These are phyloP conservation scores for Stigmatopora argus DNA, from an alignment of 2,113 vertebrate species.

Conservation along the genomic window DNA sequence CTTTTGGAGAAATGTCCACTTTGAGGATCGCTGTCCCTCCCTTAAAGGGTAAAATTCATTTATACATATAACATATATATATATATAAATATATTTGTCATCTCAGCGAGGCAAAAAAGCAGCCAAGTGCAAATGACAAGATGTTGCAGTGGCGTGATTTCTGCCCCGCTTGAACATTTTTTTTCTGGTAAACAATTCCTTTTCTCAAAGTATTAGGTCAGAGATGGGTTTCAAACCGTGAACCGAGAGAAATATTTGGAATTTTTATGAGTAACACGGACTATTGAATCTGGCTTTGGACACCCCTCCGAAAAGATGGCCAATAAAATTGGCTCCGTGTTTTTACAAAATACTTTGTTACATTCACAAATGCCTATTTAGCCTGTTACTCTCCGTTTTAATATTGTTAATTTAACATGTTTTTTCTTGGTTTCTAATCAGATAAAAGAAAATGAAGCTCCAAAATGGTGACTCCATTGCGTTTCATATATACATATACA, in stretches of 20 bases:
- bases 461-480: no score
- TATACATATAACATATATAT: conserved; percentile 14
- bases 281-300: conserved; percentile 25
- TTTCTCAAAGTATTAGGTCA: conserved; percentile 15
- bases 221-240: not conserved
- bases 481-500: no score
- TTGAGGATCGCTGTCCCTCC: no score
- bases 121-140: conserved; percentile 36
- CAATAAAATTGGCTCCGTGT: not conserved
- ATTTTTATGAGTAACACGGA: conserved; percentile 7
- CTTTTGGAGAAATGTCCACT: no score
- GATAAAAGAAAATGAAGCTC: no score
- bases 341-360: no score
- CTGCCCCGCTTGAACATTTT: conserved; percentile 24
- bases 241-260: not conserved
- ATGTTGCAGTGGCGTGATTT: conserved; percentile 20
- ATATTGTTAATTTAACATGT: no score
- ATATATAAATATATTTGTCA: conserved; percentile 36
- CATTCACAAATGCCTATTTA: no score
- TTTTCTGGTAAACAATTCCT: conserved; percentile 16
- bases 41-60: conserved; percentile 35
- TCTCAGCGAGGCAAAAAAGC: conserved; percentile 31
- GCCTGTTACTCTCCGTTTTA: no score
- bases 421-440: no score
- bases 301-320: conserved; percentile 7